phyloP scores from a whole-genome alignment of 2,797 vertebrate species.

The Labroides dimidiatus region DNA sequence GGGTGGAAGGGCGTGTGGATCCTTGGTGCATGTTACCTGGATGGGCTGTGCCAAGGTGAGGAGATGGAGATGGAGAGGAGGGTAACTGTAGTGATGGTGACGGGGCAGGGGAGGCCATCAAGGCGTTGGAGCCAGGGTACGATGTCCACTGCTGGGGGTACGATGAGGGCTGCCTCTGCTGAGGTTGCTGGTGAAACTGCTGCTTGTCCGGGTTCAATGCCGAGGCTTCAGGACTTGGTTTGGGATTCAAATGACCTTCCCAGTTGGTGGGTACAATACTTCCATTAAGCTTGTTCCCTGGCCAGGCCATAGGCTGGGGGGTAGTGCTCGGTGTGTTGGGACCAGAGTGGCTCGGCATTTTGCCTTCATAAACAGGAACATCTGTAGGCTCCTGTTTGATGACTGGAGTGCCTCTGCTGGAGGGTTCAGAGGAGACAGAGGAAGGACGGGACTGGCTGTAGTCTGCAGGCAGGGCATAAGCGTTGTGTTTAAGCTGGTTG shows the following conservation, averaged over 20 bases:
- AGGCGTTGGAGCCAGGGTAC: conserved; percentile 75
- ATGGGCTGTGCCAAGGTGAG: conserved; percentile 63
- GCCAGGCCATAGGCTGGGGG: conserved; percentile 81
- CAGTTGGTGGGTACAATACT: conserved; percentile 82
- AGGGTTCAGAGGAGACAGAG: conserved; percentile 74
- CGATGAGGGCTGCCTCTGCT: conserved; percentile 72
- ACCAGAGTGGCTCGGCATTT: conserved; percentile 59
- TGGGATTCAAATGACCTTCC: conserved; percentile 78
- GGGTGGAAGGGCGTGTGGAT: conserved; percentile 39
- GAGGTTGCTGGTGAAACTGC: conserved; percentile 78
- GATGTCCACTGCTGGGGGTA: conserved; percentile 86
- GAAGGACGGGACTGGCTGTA: conserved; percentile 75
- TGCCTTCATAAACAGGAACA: conserved; percentile 77
- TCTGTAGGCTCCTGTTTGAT: conserved; percentile 96
- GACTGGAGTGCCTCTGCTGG: conserved; percentile 78
- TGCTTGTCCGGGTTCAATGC: conserved; percentile 75
- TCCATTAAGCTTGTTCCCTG: conserved; percentile 86
- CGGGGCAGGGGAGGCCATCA: conserved; percentile 71
- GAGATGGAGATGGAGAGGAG: conserved; percentile 74
- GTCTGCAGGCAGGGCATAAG: conserved; percentile 65
- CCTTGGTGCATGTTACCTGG: conserved; percentile 59
- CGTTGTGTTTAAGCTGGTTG: conserved; percentile 61
- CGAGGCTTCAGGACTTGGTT: conserved; percentile 61
- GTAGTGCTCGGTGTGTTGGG: conserved; percentile 69
- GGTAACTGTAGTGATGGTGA: conserved; percentile 73